Base-by-base conservation (phyloP, 1,140 invertebrate species). In the Drosophila fuyamai region DNA sequence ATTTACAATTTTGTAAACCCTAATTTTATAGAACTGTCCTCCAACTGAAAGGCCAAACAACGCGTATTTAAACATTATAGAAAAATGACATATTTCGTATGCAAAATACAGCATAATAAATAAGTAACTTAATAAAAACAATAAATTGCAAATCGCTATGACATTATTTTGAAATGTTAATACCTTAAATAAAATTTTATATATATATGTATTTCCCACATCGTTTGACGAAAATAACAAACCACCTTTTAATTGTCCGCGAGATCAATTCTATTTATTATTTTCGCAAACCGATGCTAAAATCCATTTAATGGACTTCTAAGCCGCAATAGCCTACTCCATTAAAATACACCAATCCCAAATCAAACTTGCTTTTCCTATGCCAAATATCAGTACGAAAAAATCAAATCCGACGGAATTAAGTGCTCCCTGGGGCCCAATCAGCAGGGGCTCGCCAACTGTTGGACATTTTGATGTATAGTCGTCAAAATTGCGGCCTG, bases 371-470 rank as follows among this genome's bases (percentile, higher is more conserved):
- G 29, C 48, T 56, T 56, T 67, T 40, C 44, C 23, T 35, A 54
- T 48, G 35, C 62, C 27, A 29, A 29, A 63, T 35, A 59, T 41
- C 14, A 40, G 29, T 29, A 44, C 43, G 18, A 61, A 68, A 60
- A 56, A 76, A 74, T 35, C 53, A 60, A 60, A 58, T 61, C 35
- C 27, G 41, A 47, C 35, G n/a, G 55, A 59, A 59, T 77, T 71
- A 88, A 88, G 60, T 88, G 58, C 57, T 86, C 79, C 62, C 66
- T 48, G 46, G 83, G 66, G 82, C n/a, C 53, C 77, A 71, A 70
- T 85, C 51, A 57, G 43, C 68, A 50, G 61, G 36, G 29, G 46
- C 79, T 68, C 50, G 76, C 62, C 53, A 55, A 70, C 66, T 81
- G 73, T 48, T 62, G 59, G 48, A 80, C 60, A 71, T 62, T 81